Percentiles rank a stretch among this genome's conserved stretches.
These are phyloP conservation scores for Uloborus plumipes DNA, from an alignment of 2,888 invertebrate species.

Conservation along the genomic window DNA sequence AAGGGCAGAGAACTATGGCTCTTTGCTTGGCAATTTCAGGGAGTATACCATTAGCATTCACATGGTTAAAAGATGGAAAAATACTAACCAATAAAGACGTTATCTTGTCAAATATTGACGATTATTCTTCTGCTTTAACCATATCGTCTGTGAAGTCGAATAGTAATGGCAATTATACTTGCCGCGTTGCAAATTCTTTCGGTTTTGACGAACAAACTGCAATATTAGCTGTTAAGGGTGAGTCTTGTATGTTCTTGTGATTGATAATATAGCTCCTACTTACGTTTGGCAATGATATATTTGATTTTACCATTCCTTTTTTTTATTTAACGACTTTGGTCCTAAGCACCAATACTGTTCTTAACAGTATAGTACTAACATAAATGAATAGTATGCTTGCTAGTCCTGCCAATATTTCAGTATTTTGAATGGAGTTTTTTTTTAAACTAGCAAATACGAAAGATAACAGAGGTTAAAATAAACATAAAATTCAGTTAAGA, in stretches of 20 bases:
- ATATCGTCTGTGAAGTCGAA: background rate
- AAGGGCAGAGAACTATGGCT: background rate
- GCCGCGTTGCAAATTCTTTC: slow-evolving; percentile 11
- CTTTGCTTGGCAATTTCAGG: background rate
- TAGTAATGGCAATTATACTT: slow-evolving; percentile 45
- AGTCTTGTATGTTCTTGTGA: background rate
- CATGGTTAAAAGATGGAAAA: slow-evolving; percentile 1
- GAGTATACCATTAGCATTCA: background rate
- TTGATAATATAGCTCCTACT: background rate
- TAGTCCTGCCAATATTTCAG: no score
- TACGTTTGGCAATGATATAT: background rate
- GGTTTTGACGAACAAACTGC: slow-evolving; percentile 13
- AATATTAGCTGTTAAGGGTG: background rate
- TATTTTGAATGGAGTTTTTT: no score
- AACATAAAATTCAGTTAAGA: no score
- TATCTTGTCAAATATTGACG: background rate
- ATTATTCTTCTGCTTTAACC: background rate
- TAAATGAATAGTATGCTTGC: no score
- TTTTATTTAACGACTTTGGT: background rate
- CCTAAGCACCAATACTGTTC: no score
- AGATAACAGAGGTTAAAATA: no score
- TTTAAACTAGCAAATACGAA: no score
- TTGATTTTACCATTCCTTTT: background rate
- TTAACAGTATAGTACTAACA: no score
- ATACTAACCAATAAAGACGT: background rate